These are phyloP conservation scores for Galeopterus variegatus DNA, from an alignment of 2,113 vertebrate genomes.

Conservation along the genomic window DNA sequence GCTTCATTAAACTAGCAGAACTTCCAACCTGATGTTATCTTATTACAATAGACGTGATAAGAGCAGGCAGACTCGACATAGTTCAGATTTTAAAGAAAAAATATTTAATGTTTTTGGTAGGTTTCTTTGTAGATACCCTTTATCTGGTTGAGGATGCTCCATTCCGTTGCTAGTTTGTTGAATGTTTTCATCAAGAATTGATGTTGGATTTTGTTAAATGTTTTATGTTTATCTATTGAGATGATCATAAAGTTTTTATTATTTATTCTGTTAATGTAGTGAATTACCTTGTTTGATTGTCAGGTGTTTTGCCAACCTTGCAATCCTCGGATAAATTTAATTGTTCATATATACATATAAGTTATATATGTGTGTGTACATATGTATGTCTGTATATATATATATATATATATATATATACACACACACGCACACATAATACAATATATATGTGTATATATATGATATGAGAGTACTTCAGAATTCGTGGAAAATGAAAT, in stretches of 20 bases:
- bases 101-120: neutral
- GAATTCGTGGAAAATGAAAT: no score
- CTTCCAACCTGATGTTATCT: neutral
- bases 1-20: neutral
- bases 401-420: neutral
- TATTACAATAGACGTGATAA: neutral
- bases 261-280: neutral
- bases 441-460: no score
- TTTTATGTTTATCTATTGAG: neutral
- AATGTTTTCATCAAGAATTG: neutral
- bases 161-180: neutral
- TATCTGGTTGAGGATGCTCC: neutral
- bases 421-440: neutral
- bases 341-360: neutral
- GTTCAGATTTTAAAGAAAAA: neutral
- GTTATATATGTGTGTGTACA: no score
- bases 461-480: no score
- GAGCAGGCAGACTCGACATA: neutral
- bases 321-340: neutral
- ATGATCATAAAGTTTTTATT: neutral
- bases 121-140: neutral
- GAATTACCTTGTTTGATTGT: neutral
- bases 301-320: neutral
- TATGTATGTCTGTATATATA: neutral
- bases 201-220: neutral